Evolutionary conservation across 2,888 invertebrate genomes (phyloP), one percentile per base, ranked within the genome.

Genomic region (Lypha dubia): DNA sequence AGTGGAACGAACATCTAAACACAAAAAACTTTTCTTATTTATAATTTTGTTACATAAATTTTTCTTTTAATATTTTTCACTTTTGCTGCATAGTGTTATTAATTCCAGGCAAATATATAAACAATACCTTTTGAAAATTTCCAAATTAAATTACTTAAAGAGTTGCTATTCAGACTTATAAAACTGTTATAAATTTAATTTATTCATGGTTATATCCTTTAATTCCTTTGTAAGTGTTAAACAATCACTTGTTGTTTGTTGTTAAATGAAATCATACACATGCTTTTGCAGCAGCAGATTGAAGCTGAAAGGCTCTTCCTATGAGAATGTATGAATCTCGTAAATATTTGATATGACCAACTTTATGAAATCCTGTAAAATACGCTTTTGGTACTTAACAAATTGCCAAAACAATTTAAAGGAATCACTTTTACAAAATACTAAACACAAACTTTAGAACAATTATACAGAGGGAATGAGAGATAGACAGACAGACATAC

Each of bases 391-490:
- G 82, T 82, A 79, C 73, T 84, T 81, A 77, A 84, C 82, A 84
- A 84, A 84, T 84, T 84, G 84, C 73, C 84, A 82, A 84, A 84
- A 84, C 82, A 77, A 79, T 84, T 84, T 84, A 82, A 28, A 63
- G 82, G 81, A 74, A 84, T 79, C 84, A 82, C 84, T 84, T 74
- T 6, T 41, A 51, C 28, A 60, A 44, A 70, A 65, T n/a, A 67
- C 9, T 35, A 38, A 11, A 38, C 11, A 38, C 58, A 60, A 70
- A 49, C 38, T 56, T 58, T 58, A 32, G 32, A 38, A 46, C 60
- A 80, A 56, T 77, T 41, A 81, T 3, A n/a, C 11, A 68, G 11
- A 8, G 9, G 46, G 7, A 38, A 35, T 24, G 4, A 51, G 0
- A 32, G 3, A 32, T 44, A 11, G 7, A 32, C 17, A 38, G 32